Conservation (phyloP, 2,888 invertebrate genomes). For the Capitulum mitella region DNA sequence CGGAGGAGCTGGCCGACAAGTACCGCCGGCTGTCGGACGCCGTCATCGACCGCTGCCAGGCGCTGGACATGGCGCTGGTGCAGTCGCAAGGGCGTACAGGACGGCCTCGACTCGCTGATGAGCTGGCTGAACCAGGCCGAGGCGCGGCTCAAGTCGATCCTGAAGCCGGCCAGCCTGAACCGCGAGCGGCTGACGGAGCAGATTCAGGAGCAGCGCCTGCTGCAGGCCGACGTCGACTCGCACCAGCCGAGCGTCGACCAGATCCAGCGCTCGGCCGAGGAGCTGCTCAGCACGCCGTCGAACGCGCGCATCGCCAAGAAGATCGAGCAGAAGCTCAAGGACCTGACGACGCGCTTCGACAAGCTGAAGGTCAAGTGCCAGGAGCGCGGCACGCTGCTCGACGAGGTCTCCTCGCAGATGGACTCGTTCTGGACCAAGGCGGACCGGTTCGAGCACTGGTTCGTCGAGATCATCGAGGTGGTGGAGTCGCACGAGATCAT, state of each 20-base stretch:
- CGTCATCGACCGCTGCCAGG: slow-evolving; percentile 68
- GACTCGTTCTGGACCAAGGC: slow-evolving; percentile 58
- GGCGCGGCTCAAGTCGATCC: slow-evolving; percentile 62
- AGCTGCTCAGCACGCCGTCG: slow-evolving; percentile 69
- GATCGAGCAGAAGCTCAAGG: slow-evolving; percentile 65
- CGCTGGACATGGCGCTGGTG: slow-evolving; percentile 81
- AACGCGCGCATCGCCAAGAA: slow-evolving; percentile 83
- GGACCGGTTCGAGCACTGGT: slow-evolving; percentile 40
- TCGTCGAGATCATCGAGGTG: slow-evolving; percentile 54
- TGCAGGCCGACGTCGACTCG: slow-evolving; percentile 75
- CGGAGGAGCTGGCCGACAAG: slow-evolving; percentile 66
- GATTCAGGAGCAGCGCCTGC: slow-evolving; percentile 72
- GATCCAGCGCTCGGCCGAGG: slow-evolving; percentile 56
- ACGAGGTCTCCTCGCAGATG: slow-evolving; percentile 64
- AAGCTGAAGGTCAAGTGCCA: slow-evolving; percentile 71
- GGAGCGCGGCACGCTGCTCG: slow-evolving; percentile 71
- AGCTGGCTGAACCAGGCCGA: slow-evolving; percentile 81
- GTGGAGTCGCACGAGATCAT: slow-evolving; percentile 41
- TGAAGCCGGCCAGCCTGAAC: slow-evolving; percentile 78
- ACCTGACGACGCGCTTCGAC: slow-evolving; percentile 72
- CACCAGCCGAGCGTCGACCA: slow-evolving; percentile 60
- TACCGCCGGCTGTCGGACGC: slow-evolving; percentile 68
- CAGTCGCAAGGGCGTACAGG: slow-evolving; percentile 91
- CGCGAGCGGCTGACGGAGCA: slow-evolving; percentile 80
- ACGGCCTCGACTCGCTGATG: slow-evolving; percentile 79